Evolutionary conservation across 2,888 invertebrate genomes (phyloP).

Genomic region (Neocrepidodera transversa): DNA sequence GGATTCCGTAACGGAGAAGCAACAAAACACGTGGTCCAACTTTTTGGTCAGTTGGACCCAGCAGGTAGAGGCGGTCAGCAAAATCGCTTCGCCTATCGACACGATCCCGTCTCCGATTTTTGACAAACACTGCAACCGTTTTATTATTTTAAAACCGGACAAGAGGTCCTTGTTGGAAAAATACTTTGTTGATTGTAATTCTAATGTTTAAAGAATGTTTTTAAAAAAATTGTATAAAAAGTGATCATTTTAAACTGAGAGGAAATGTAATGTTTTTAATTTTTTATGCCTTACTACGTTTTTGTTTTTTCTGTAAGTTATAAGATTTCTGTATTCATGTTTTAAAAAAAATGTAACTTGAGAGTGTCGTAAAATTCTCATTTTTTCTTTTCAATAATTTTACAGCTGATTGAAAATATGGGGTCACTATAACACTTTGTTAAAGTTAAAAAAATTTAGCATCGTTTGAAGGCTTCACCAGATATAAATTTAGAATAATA

Average conservation of each 20-base stretch:
- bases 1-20: constrained; percentile 51
- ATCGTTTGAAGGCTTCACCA: not conserved
- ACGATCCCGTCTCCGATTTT: constrained; percentile 54
- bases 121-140: constrained; percentile 53
- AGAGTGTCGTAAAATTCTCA: not conserved
- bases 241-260: not conserved
- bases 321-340: not conserved
- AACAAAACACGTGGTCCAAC: constrained; percentile 61
- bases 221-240: constrained; percentile 4
- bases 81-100: constrained; percentile 54
- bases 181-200: constrained; percentile 48
- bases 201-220: constrained; percentile 29
- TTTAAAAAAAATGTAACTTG: not conserved
- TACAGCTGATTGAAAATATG: no score
- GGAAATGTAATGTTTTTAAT: constrained; percentile 11
- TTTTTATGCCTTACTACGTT: constrained; percentile 15
- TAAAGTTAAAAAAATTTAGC: not conserved
- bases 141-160: constrained; percentile 49
- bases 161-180: constrained; percentile 51
- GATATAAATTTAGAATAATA: not conserved
- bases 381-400: no score
- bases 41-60: constrained; percentile 65
- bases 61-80: constrained; percentile 50
- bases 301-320: constrained; percentile 3
- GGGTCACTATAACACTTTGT: no score